Evolutionary conservation across 1,140 invertebrate genomes (phyloP), one percentile per base, ranked within the genome.

Genomic region (Plodia interpunctella): DNA sequence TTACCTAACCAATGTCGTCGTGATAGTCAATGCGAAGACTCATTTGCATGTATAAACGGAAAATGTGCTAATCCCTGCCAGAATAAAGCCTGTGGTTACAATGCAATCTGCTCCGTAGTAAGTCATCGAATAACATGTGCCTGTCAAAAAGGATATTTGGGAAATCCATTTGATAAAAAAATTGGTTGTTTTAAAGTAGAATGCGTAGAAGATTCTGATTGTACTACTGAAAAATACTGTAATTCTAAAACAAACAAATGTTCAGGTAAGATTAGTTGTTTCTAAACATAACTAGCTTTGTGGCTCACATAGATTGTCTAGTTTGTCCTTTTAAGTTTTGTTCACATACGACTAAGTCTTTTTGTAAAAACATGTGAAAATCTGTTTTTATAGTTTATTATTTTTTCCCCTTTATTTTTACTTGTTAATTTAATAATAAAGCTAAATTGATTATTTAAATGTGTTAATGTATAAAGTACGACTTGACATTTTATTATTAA

Each of bases 101-200:
- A 95, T 73, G 94, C 96, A 0, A 60, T 93, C 17, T 97, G 96
- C 76, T 91, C 91, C 32, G 93, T 94, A 0, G 85, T 92, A 17
- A 93, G 94, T 72, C 96, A 97, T 63, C 90, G 88, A 58, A 91
- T 94, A 0, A 78, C 91, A 13, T 96, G 95, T 75, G 86, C 91
- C 49, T 97, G 96, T 81, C 94, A 95, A 50, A 90, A 93, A 58
- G 95, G 95, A 15, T 94, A 94, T 78, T 90, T 96, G 11, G 96
- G 96, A 4, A 95, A 97, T 90, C 92, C 96, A 0, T 91, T 92
- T 62, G 93, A 96, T 80, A 83, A 90, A 44, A 90, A 90, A 62
- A 90, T 95, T 10, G 95, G 95, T 9, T 96, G 95, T 70, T 96
- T 96, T 83, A 94, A 94, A 90, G 95, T 96, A 1, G 96, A 97